Evolutionary conservation across 92 coral and sea anemone genomes (phyloP), one percentile per base, ranked within the genome.

Genomic region (Siderastrea siderea): DNA sequence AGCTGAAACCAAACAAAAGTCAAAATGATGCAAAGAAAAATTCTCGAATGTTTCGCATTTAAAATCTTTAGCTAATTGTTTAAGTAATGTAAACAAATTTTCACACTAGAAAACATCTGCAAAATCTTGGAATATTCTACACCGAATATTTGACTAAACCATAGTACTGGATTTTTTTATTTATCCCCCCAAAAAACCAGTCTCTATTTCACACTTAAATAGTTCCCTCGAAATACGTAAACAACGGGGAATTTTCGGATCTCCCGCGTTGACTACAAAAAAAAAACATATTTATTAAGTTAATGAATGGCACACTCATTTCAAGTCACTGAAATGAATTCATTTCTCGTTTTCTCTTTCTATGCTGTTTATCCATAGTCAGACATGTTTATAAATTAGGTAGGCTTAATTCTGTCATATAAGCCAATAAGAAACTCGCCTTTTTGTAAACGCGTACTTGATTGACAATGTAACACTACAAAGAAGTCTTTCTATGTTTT

Each of bases 71-170:
- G 61, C 79, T 72, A 72, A 83, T 83, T 83, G 87, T 83, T 83
- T 83, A 73, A 83, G 80, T 65, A 83, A 51, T 73, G 63, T 61
- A 72, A 83, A 83, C 63, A 83, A 72, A 61, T 58, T 60, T 47
- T 83, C 87, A 57, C 79, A 73, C 71, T 60, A 60, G 51, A 74
- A 54, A 83, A 49, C 80, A 83, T 63, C 87, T 83, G 87, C 87
- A 81, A 48, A 83, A 71, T 48, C 19, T 71, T n/a, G 71, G 75
- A 43, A 81, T 52, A 81, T 53, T 51, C 19, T 81, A 71, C 82
- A 15, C 10, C 45, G 38, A 78, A 61, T 45, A 17, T 38, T 19
- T 7, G 55, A 53, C 50, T 49, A 1, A 52, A 38, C 57, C 10
- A 43, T 51, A 3, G 5, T 54, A 43, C 47, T 57, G 55, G 50